Conservation (phyloP, 2,113 vertebrate species). For the Chinchilla lanigera region DNA sequence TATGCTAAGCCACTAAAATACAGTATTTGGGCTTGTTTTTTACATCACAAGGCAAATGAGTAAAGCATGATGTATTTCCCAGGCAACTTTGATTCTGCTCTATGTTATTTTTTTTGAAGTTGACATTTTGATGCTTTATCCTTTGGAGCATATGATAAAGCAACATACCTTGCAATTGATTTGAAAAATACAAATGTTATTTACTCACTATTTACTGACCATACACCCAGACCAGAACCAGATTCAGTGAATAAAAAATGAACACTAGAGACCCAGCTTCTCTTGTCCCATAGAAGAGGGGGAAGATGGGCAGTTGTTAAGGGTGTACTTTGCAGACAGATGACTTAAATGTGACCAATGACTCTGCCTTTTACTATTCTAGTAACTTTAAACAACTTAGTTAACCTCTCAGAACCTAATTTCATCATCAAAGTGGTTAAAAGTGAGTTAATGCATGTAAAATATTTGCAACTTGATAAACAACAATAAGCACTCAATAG, state of each 20-base stretch:
- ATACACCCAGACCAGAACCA: background rate
- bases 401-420: slow-evolving; percentile 42
- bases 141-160: slow-evolving; percentile 17
- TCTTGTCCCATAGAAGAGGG: background rate
- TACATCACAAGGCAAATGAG: background rate
- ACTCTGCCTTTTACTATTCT: background rate
- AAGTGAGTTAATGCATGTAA: background rate
- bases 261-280: background rate
- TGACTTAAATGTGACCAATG: background rate
- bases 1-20: background rate
- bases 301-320: background rate
- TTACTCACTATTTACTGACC: slow-evolving; percentile 43
- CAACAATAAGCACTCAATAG: background rate
- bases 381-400: slow-evolving; percentile 16
- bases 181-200: slow-evolving; percentile 2
- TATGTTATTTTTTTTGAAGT: background rate
- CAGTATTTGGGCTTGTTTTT: slow-evolving; percentile 15
- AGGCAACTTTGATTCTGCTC: background rate
- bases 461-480: slow-evolving; percentile 22
- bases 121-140: background rate
- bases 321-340: background rate
- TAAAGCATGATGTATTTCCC: background rate
- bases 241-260: background rate
- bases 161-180: slow-evolving; percentile 41
- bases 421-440: slow-evolving; percentile 46